Evolutionary conservation across 1,140 invertebrate genomes (phyloP).

Genomic region (Hestina assimilis): DNA sequence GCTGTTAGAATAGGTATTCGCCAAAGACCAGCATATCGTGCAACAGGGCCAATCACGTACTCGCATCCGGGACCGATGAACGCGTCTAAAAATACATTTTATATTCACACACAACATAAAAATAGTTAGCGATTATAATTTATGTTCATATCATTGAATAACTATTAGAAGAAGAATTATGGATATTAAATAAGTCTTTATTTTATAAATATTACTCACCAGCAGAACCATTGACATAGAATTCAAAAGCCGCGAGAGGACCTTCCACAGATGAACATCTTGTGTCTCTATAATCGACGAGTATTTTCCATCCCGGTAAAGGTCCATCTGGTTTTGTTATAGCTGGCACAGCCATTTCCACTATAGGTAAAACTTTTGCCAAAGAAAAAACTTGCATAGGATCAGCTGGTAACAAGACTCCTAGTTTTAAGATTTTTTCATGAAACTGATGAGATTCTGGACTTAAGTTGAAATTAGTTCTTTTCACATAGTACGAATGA

Average conservation of each 20-base stretch:
- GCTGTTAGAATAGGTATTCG: conserved; percentile 91
- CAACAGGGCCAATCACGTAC: conserved; percentile 93
- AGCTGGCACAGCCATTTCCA: conserved; percentile 84
- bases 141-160: neutral
- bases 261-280: conserved; percentile 89
- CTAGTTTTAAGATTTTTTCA: conserved; percentile 79
- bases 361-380: conserved; percentile 85
- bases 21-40: conserved; percentile 93
- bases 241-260: conserved; percentile 88
- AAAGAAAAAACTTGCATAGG: conserved; percentile 82
- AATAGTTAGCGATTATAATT: neutral
- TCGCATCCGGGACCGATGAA: conserved; percentile 95
- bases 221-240: conserved; percentile 83
- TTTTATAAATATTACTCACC: conserved; percentile 72
- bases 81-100: conserved; percentile 81
- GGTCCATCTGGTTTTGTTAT: conserved; percentile 80
- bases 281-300: conserved; percentile 85
- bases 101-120: neutral
- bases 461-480: conserved; percentile 63
- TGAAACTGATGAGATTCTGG: conserved; percentile 48
- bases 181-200: neutral
- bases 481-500: conserved; percentile 60
- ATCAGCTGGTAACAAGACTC: conserved; percentile 84
- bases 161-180: neutral
- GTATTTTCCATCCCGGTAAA: conserved; percentile 83